phyloP scores from a whole-genome alignment of 2,797 vertebrate genomes.

The Manis crassicaudata region DNA sequence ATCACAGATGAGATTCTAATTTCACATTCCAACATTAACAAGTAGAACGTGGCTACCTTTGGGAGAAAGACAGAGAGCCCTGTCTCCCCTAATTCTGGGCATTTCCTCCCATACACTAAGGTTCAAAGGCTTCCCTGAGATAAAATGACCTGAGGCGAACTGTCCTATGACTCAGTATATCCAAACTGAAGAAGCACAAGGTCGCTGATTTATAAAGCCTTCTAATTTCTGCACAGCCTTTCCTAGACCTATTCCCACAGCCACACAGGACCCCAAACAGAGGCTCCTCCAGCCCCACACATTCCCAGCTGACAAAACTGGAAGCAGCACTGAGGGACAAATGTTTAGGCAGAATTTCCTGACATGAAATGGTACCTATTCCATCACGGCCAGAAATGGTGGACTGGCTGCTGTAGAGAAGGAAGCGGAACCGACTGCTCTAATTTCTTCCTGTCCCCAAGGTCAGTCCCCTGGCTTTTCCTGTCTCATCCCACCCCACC shows the following conservation, averaged over 20 bases:
- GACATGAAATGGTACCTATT: not conserved
- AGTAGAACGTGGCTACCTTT: not conserved
- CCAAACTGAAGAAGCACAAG: not conserved
- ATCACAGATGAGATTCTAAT: not conserved
- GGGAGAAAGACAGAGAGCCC: not conserved
- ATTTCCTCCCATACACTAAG: not conserved
- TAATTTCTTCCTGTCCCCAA: not conserved
- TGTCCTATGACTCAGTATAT: not conserved
- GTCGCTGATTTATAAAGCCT: not conserved
- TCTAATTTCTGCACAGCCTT: not conserved
- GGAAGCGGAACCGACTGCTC: not conserved
- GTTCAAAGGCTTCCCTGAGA: not conserved
- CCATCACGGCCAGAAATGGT: not conserved
- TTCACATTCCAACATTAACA: not conserved
- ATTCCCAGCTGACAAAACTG: not conserved
- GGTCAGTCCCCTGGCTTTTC: not conserved
- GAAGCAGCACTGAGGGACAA: not conserved
- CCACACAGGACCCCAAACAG: not conserved
- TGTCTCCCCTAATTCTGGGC: not conserved
- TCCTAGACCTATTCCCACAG: not conserved
- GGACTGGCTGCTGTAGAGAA: not conserved
- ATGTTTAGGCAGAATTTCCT: not conserved
- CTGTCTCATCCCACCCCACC: not conserved
- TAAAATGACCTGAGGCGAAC: not conserved
- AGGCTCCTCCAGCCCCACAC: rapidly evolving